Percentiles rank a stretch among this genome's conserved stretches.
phyloP scores from a whole-genome alignment of 2,113 vertebrate genomes.

The Strix uralensis region DNA sequence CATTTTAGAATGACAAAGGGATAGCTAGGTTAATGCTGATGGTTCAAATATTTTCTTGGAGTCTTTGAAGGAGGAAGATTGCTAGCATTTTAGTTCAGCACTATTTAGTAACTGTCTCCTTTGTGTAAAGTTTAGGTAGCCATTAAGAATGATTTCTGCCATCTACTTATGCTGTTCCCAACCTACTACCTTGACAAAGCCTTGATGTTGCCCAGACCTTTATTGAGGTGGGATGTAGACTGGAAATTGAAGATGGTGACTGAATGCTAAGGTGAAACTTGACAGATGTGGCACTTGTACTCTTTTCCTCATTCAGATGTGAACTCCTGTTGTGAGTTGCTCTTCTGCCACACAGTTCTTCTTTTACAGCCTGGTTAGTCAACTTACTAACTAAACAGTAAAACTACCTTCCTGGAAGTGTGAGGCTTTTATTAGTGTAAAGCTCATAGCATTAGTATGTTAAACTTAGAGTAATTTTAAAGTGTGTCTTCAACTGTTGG shows the following conservation, averaged over 20 bases:
- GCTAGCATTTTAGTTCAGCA: background rate
- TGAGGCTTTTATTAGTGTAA: background rate
- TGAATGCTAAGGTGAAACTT: background rate
- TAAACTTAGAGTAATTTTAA: background rate
- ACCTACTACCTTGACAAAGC: background rate
- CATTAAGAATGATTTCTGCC: background rate
- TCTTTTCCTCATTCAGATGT: background rate
- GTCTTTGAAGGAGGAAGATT: background rate
- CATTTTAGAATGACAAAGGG: background rate
- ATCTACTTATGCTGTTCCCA: background rate
- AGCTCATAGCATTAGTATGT: background rate
- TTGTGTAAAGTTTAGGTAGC: background rate
- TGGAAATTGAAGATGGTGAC: background rate
- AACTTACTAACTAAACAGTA: background rate
- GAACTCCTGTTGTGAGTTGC: background rate
- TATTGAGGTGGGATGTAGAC: background rate
- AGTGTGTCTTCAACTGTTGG: background rate
- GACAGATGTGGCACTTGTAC: background rate
- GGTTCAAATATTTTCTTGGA: background rate
- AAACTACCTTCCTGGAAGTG: background rate
- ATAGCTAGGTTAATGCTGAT: background rate
- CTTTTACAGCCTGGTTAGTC: background rate
- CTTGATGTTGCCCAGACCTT: background rate
- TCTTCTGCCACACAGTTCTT: background rate
- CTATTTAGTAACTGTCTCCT: background rate